Conservation (phyloP, 2,113 vertebrate genomes). For the Pomatostomus ruficeps region DNA sequence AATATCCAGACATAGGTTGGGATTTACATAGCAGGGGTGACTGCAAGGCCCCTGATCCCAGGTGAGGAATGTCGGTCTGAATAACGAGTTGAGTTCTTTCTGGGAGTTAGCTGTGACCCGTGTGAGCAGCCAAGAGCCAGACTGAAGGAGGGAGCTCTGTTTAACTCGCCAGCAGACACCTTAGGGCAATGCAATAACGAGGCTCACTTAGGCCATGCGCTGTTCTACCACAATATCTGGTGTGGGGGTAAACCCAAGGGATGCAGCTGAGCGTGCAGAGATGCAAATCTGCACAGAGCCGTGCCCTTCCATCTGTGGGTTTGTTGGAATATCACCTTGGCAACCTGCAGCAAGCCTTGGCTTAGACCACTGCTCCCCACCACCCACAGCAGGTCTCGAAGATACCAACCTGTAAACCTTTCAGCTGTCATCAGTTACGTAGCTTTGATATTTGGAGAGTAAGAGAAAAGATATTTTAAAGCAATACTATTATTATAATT, state of each 20-base stretch:
- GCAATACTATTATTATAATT: background rate
- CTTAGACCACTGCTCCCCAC: background rate
- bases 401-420: background rate
- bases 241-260: background rate
- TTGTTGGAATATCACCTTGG: background rate
- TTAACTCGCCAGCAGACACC: background rate
- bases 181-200: background rate
- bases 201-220: background rate
- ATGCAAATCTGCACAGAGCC: background rate
- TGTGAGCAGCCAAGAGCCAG: background rate
- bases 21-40: background rate
- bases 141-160: background rate
- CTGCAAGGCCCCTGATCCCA: background rate
- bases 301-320: background rate
- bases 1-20: no score
- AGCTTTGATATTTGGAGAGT: background rate
- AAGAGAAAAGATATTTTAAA: background rate
- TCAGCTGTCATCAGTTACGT: background rate
- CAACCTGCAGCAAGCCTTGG: background rate
- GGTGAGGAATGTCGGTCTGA: background rate
- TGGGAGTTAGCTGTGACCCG: background rate
- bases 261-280: background rate
- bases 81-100: background rate
- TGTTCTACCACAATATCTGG: background rate
- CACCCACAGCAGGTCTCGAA: background rate